Conservation (phyloP, 2,113 vertebrate genomes). For the Strix aluco region DNA sequence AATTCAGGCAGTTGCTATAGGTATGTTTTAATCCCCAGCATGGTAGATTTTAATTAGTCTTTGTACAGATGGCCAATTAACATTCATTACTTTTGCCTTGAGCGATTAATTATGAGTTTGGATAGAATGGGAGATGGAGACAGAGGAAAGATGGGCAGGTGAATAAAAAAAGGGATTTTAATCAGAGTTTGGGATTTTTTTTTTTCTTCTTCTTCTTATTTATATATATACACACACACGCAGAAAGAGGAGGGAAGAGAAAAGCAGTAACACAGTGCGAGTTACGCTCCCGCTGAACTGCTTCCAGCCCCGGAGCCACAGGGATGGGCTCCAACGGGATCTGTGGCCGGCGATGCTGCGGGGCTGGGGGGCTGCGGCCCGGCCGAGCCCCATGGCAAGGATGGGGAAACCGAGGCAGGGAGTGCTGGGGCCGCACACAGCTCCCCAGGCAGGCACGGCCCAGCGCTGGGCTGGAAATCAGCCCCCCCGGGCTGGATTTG, state of each 20-base stretch:
- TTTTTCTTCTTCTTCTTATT: background rate
- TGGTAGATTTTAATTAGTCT: slow-evolving; percentile 93
- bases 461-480: background rate
- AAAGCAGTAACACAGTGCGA: background rate
- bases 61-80: slow-evolving; percentile 93
- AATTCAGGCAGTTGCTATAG: slow-evolving; percentile 83
- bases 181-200: slow-evolving; percentile 74
- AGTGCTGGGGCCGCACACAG: rapidly evolving
- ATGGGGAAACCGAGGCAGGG: background rate
- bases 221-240: background rate
- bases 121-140: slow-evolving; percentile 81
- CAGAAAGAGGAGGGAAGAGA: background rate
- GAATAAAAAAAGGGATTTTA: slow-evolving; percentile 75
- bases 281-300: background rate
- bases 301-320: background rate
- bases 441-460: rapidly evolving
- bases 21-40: slow-evolving; percentile 88
- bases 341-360: rapidly evolving
- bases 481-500: rapidly evolving
- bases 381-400: rapidly evolving
- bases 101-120: slow-evolving; percentile 89
- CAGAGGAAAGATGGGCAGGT: slow-evolving; percentile 81
- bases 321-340: background rate
- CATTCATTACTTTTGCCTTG: slow-evolving; percentile 91
- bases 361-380: rapidly evolving